Evolutionary conservation across 2,888 invertebrate genomes (phyloP), one percentile per base, ranked within the genome.

Genomic region (Tetheella fluctuosa): DNA sequence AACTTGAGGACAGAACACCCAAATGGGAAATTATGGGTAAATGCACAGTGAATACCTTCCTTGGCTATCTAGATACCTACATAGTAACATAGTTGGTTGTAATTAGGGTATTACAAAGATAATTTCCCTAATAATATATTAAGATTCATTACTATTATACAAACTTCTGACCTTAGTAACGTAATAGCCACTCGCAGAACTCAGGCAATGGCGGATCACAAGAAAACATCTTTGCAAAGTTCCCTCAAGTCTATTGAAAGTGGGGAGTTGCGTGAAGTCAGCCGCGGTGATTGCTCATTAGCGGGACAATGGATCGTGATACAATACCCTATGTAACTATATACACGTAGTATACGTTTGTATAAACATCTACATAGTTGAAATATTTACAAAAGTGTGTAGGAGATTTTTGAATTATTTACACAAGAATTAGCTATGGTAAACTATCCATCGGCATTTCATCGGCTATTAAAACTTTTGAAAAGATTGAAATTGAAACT

Each of bases 261-360:
- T 60, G 71, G 67, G 60, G 70, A 77, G 71, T 73, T 76, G 80
- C 77, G 83, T 83, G 78, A 79, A 81, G 80, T 77, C 77, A 75
- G 78, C 67, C 69, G 64, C 70, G 69, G 81, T 85, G 83, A 89
- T 89, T 84, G 85, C 90, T 91, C 91, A 89, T 91, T 91, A 91
- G 83, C 68, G 77, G 68, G 71, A 90, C 89, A 90, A 90, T 90
- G 74, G 86, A 65, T 71, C 63, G 68, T 66, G 69, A 73, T 74
- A 88, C 88, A 89, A 89, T 86, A 72, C 71, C 42, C 10, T 28
- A 55, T 39, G 55, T 55, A 34, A 23, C 59, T 54, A 57, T 60
- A 57, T 52, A 34, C 57, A 30, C 5, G 7, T 30, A 61, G 57
- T 57, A 20, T 55, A 30, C 3, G 52, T 23, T 23, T 8, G 17